A percentile compares a stretch with the other conserved stretches of the same genome.
These are phyloP conservation scores for Poeciliopsis infans DNA, from an alignment of 2,797 vertebrate species.

Conservation along the genomic window DNA sequence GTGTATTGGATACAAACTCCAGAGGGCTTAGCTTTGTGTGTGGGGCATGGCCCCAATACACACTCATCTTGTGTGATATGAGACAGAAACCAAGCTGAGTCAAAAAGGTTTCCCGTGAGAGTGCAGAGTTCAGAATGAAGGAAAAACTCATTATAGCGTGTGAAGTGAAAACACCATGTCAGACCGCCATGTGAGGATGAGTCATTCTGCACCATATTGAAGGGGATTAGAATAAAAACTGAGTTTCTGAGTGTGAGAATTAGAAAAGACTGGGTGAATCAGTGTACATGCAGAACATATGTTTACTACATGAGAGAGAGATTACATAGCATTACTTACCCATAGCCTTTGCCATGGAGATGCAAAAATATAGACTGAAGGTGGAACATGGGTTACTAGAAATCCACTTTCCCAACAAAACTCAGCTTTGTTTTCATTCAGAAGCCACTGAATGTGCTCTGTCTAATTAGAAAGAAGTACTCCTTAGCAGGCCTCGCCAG, in stretches of 20 bases:
- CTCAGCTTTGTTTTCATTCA: conserved; percentile 58
- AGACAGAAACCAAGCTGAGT: conserved; percentile 54
- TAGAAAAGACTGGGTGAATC: conserved; percentile 2
- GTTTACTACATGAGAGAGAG: conserved; percentile 18
- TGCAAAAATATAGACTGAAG: conserved; percentile 35
- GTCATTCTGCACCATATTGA: conserved; percentile 13
- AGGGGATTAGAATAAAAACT: conserved; percentile 15
- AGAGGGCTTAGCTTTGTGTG: conserved; percentile 10
- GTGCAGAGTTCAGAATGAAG: conserved; percentile 34
- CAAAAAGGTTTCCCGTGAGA: conserved; percentile 48
- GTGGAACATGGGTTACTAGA: conserved; percentile 43
- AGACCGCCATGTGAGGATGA: conserved; percentile 36
- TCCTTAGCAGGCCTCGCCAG: conserved; percentile 48
- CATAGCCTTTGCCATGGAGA: conserved; percentile 32
- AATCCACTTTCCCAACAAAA: conserved; percentile 53
- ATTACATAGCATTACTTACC: conserved; percentile 25
- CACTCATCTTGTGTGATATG: conserved; percentile 39
- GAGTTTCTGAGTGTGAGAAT: conserved; percentile 1
- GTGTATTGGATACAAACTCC: conserved; percentile 9
- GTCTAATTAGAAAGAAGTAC: conserved; percentile 73
- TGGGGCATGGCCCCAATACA: conserved; percentile 19
- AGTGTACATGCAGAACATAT: conserved; percentile 13
- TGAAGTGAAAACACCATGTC: conserved; percentile 35
- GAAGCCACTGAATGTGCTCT: conserved; percentile 50
- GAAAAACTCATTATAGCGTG: conserved; percentile 47